Evolutionary conservation across 2,797 vertebrate species (phyloP).

Genomic region (Rhadinocentrus ornatus): DNA sequence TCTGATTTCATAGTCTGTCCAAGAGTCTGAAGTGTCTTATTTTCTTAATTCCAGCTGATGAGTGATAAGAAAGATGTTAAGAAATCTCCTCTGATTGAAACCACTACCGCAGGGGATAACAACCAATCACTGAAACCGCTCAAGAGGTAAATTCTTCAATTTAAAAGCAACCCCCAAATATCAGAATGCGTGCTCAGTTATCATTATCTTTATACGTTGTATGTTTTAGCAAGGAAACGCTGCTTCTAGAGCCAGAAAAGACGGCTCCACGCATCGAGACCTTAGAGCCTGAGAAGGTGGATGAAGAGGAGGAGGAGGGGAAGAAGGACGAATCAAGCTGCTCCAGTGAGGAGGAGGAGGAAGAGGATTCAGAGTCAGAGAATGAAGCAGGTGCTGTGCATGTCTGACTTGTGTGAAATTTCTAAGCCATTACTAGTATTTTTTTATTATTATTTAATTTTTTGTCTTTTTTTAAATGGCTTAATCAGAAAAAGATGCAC

Average conservation of each 20-base stretch:
- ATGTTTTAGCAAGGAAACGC: conserved; percentile 88
- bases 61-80: conserved; percentile 93
- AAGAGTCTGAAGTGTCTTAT: neutral
- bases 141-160: conserved; percentile 87
- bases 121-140: conserved; percentile 93
- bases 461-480: too few relatives aligned
- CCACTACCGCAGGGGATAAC: conserved; percentile 93
- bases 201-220: neutral
- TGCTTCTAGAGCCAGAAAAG: conserved; percentile 95
- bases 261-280: conserved; percentile 90
- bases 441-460: too few relatives aligned
- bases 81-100: conserved; percentile 96
- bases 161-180: too few relatives aligned
- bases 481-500: neutral
- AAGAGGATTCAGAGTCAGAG: conserved; percentile 98
- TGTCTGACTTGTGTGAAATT: too few relatives aligned
- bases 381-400: conserved; percentile 90
- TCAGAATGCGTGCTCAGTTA: neutral
- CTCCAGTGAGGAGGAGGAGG: conserved; percentile 98
- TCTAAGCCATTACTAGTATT: too few relatives aligned
- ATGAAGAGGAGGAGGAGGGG: conserved; percentile 94
- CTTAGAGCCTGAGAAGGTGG: conserved; percentile 95
- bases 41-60: conserved; percentile 84
- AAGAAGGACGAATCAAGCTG: conserved; percentile 99
- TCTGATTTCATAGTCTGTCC: neutral